phyloP scores from a whole-genome alignment of 2,888 invertebrate species.

The Caenorhabditis sp. region DNA sequence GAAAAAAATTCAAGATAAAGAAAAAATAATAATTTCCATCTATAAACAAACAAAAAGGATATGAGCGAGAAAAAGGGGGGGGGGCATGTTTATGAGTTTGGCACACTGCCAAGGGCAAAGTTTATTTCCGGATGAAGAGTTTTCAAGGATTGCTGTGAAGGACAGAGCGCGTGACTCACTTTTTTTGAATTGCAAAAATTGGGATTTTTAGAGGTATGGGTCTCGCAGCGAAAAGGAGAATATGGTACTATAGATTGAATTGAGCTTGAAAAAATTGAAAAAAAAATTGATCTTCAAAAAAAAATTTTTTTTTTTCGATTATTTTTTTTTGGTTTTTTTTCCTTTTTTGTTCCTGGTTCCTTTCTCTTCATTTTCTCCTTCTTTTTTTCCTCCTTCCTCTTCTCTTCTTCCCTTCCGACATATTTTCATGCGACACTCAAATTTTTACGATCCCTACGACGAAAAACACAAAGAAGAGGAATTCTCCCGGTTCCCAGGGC shows the following conservation, averaged over 20 bases:
- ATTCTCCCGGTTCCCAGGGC: no score
- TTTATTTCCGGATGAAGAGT: constrained; percentile 22
- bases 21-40: constrained; percentile 6
- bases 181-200: no score
- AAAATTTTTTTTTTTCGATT: no score
- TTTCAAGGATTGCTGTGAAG: neutral
- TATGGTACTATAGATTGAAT: no score
- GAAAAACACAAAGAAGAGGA: neutral
- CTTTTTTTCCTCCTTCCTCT: neutral
- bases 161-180: neutral
- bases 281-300: no score
- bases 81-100: constrained; percentile 40
- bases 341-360: neutral
- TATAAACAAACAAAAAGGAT: constrained; percentile 10
- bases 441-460: neutral
- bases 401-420: neutral
- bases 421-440: neutral
- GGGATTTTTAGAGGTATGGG: no score
- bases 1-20: no score
- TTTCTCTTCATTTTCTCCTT: neutral
- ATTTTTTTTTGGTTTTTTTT: no score
- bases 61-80: constrained; percentile 1
- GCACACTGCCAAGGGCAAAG: constrained; percentile 46
- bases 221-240: no score
- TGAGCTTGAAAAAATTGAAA: no score